A percentile compares a stretch with the other conserved stretches of the same genome.
Evolutionary conservation across 2,797 vertebrate genomes (phyloP).

Genomic region (Dendrocincla fuliginosa): DNA sequence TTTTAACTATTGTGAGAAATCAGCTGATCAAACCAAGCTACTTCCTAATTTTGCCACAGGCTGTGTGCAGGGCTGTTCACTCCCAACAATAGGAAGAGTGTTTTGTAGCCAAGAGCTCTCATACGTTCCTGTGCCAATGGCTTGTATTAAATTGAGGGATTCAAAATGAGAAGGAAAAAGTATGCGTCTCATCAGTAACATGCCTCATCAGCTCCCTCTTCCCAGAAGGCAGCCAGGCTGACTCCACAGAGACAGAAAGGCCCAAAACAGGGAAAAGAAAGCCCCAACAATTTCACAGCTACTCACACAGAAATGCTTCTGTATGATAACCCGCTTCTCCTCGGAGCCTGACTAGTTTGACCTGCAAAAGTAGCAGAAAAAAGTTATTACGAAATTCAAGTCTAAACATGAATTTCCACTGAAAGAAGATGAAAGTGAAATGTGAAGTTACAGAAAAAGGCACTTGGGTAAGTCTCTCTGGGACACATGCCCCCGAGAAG

Average conservation of each 20-base stretch:
- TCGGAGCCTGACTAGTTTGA: not conserved
- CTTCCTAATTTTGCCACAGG: conserved; percentile 12
- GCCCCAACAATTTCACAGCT: conserved; percentile 43
- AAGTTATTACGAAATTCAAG: not conserved
- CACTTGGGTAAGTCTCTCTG: not conserved
- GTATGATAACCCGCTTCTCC: not conserved
- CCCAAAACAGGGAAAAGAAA: conserved; percentile 19
- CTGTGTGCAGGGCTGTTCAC: not conserved
- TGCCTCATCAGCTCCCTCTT: conserved; percentile 47
- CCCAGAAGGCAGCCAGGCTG: conserved; percentile 58
- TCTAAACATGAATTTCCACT: not conserved
- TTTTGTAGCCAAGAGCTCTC: not conserved
- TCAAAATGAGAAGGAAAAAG: conserved; percentile 23
- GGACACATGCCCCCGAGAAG: fast-evolving
- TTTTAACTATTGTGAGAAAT: conserved; percentile 43
- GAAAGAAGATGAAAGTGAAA: not conserved
- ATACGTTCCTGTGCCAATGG: not conserved
- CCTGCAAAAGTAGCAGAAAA: not conserved
- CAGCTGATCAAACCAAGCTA: conserved; percentile 38
- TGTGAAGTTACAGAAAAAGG: not conserved
- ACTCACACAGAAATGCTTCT: not conserved
- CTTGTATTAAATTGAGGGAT: conserved; percentile 35
- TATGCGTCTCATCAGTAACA: not conserved
- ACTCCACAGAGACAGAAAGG: conserved; percentile 1
- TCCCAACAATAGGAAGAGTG: conserved; percentile 33